Evolutionary conservation across 2,113 vertebrate genomes (phyloP).

Genomic region (Pollachius pollachius): DNA sequence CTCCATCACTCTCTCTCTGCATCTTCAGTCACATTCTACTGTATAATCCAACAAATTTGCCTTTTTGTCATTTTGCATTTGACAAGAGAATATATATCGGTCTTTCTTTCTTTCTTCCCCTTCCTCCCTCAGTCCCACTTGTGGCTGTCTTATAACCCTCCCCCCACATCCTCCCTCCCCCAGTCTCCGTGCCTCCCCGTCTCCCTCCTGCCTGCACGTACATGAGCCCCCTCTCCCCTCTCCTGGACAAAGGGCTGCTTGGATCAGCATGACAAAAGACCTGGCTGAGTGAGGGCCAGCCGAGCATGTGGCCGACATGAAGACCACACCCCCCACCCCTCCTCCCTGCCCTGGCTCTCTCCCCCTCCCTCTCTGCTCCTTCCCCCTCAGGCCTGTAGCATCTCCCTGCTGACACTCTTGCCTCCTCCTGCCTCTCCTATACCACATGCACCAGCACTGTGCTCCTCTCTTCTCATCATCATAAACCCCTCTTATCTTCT

Average conservation of each 20-base stretch:
- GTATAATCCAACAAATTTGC: too few relatives aligned
- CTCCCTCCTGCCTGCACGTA: too few relatives aligned
- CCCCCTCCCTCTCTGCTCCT: too few relatives aligned
- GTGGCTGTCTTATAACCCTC: too few relatives aligned
- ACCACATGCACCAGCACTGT: too few relatives aligned
- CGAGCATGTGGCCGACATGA: background rate
- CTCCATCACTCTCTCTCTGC: constrained; percentile 10
- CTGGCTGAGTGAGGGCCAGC: constrained; percentile 32
- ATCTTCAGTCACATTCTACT: background rate
- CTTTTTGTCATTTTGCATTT: too few relatives aligned
- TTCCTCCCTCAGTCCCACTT: constrained; percentile 5
- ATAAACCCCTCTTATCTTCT: background rate
- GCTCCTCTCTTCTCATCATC: background rate
- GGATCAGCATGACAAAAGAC: constrained; percentile 86
- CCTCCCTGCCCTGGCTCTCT: too few relatives aligned
- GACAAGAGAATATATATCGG: too few relatives aligned
- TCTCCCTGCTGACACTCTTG: background rate
- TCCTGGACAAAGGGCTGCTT: constrained; percentile 56
- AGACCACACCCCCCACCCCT: background rate
- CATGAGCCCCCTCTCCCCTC: background rate
- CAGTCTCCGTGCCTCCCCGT: constrained; percentile 4
- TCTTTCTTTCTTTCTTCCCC: constrained; percentile 8
- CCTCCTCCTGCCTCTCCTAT: background rate
- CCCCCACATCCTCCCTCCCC: constrained; percentile 23
- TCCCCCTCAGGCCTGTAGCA: background rate